phyloP scores from a whole-genome alignment of 2,113 vertebrate genomes.

The Nannobrachium achirus region DNA sequence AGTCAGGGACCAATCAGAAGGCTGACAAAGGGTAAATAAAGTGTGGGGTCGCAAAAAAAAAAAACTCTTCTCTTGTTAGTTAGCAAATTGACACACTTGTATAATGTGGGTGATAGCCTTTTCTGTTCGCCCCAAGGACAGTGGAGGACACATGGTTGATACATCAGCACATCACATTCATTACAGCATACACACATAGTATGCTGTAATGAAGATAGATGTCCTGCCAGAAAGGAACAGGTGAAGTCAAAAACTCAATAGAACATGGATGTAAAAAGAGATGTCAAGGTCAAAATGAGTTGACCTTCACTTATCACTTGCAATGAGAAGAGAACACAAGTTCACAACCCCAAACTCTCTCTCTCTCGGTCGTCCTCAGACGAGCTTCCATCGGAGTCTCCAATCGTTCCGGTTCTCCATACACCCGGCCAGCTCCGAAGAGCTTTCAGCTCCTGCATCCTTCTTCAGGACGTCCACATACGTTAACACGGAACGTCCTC shows the following conservation, averaged over 20 bases:
- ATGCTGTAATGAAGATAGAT: constrained; percentile 57
- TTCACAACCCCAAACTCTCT: too few relatives aligned
- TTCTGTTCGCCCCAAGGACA: constrained; percentile 31
- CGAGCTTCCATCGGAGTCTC: too few relatives aligned
- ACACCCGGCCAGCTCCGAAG: too few relatives aligned
- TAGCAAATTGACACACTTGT: neutral
- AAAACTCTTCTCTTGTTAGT: neutral
- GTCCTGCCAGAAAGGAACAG: constrained; percentile 48
- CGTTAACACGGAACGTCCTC: too few relatives aligned
- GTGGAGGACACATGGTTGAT: constrained; percentile 22
- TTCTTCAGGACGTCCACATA: too few relatives aligned
- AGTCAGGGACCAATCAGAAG: too few relatives aligned
- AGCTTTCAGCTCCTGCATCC: too few relatives aligned
- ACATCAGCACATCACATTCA: constrained; percentile 37
- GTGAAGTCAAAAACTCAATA: constrained; percentile 31
- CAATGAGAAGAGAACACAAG: neutral
- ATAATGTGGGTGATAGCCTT: constrained; percentile 26
- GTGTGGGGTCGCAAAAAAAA: too few relatives aligned
- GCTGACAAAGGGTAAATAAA: neutral
- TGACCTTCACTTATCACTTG: constrained; percentile 39
- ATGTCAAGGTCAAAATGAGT: neutral
- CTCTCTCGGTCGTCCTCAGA: too few relatives aligned
- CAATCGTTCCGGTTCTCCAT: too few relatives aligned
- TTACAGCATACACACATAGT: too few relatives aligned
- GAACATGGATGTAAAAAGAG: constrained; percentile 42